Base-by-base conservation (phyloP, 2,797 vertebrate species). In the Trachops cirrhosus region DNA sequence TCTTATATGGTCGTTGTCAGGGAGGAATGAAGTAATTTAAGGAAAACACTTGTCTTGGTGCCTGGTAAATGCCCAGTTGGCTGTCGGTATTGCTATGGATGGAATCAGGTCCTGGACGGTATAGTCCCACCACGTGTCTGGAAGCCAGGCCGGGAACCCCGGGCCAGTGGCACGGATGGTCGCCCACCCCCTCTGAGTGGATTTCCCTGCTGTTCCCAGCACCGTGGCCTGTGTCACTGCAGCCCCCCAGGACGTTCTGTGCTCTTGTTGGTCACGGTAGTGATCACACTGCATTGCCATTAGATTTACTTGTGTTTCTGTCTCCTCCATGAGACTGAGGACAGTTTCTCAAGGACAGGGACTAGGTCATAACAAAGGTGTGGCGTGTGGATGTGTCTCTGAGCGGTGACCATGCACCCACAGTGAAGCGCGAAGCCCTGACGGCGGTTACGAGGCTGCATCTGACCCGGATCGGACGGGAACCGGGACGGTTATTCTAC, bases 151-250 rank as follows among this genome's bases (percentile, higher is more conserved):
- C 34, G 39, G 57, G 89, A 86, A 15, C 50, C 52, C 34, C 1
- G 14, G 59, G 12, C 21, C n/a, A 62, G 37, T 0, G 22, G 9
- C 50, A 19, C 46, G 37, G 22, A 9, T 0, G 24, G 15, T 15
- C 14, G 5, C 9, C 14, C 0, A 8, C 9, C 6, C 29, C 7
- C 4, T 77, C 29, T 9, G 39, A 0, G 9, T n/a, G 7, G 21
- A 54, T 39, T 41, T 83, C 24, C 22, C 50, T 37, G 26, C 10
- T 0, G 0, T 29, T 10, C 4, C 8, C 0, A 2, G 32, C 29
- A 57, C 22, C 6, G 44, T 4, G 3, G 16, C 6, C 21, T 1
- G 11, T 11, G 4, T 12, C 29, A 9, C 22, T 29, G 9, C 59
- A 46, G 37, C 26, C 6, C 21, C 50, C 41, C 4, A 4, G 32